phyloP scores from a whole-genome alignment of 1,140 invertebrate species.

The Aporrectodea caliginosa region DNA sequence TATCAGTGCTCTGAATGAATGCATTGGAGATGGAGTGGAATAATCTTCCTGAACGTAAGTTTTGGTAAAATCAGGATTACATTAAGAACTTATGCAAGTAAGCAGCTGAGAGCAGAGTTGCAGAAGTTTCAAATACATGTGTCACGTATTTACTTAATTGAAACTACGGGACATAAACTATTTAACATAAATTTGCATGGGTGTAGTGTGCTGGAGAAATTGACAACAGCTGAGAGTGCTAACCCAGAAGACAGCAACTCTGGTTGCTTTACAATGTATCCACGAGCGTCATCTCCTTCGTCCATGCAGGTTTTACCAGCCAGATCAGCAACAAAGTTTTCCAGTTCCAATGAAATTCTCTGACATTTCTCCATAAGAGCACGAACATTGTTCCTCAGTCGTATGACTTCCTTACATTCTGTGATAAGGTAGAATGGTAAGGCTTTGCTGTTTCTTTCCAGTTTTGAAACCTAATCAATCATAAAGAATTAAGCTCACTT shows the following conservation, averaged over 20 bases:
- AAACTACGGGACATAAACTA: too few species aligned
- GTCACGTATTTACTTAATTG: too few species aligned
- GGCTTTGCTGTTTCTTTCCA: constrained; percentile 49
- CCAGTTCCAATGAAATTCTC: constrained; percentile 56
- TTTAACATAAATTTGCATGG: too few species aligned
- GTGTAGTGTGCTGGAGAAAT: too few species aligned
- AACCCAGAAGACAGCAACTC: constrained; percentile 50
- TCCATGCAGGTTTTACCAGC: constrained; percentile 35
- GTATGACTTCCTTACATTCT: constrained; percentile 55
- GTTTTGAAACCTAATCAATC: constrained; percentile 38
- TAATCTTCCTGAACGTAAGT: too few species aligned
- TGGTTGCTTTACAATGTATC: constrained; percentile 56
- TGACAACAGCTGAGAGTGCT: too few species aligned
- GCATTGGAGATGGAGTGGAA: too few species aligned
- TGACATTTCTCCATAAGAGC: constrained; percentile 59
- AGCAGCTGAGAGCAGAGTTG: too few species aligned
- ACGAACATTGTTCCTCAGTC: constrained; percentile 54
- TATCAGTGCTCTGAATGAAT: too few species aligned
- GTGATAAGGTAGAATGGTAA: constrained; percentile 54
- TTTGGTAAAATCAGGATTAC: too few species aligned
- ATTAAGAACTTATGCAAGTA: too few species aligned
- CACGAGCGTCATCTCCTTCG: constrained; percentile 37
- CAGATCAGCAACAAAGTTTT: constrained; percentile 53
- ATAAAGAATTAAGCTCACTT: neutral
- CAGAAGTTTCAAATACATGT: too few species aligned